These are phyloP conservation scores for Parauchenoglanis punctatus DNA, from an alignment of 2,797 vertebrate species.

Conservation along the genomic window DNA sequence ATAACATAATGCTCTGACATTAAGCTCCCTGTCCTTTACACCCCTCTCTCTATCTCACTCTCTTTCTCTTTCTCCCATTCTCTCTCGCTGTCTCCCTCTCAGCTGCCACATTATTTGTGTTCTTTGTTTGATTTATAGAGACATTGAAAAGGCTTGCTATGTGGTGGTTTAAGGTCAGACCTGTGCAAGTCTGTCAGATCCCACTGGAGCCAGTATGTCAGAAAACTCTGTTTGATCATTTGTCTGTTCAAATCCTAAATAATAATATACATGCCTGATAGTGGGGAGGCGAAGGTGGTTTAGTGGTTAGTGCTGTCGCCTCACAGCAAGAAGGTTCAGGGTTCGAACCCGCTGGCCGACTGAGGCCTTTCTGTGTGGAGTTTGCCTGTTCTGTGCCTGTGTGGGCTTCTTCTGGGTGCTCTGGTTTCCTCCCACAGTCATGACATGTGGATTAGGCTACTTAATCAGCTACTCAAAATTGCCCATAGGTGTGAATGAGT, in stretches of 20 bases:
- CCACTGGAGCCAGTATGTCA: not conserved
- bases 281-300: too few relatives aligned
- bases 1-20: constrained; percentile 10
- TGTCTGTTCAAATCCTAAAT: constrained; percentile 10
- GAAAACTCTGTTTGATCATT: constrained; percentile 8
- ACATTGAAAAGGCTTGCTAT: constrained; percentile 1
- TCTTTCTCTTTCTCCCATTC: not conserved
- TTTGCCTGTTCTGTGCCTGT: too few relatives aligned
- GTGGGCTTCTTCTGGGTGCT: too few relatives aligned
- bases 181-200: not conserved
- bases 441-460: too few relatives aligned
- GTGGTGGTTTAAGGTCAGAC: constrained; percentile 14
- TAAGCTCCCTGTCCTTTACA: not conserved
- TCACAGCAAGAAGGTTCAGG: too few relatives aligned
- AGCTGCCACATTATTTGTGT: not conserved
- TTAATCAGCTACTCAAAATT: too few relatives aligned
- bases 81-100: not conserved
- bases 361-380: too few relatives aligned
- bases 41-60: constrained; percentile 23
- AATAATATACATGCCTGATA: not conserved
- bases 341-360: too few relatives aligned
- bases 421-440: too few relatives aligned
- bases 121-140: constrained; percentile 1
- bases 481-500: too few relatives aligned
- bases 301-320: not conserved